These are phyloP conservation scores for Chrysina gloriosa DNA, from an alignment of 2,888 invertebrate species.

Conservation along the genomic window DNA sequence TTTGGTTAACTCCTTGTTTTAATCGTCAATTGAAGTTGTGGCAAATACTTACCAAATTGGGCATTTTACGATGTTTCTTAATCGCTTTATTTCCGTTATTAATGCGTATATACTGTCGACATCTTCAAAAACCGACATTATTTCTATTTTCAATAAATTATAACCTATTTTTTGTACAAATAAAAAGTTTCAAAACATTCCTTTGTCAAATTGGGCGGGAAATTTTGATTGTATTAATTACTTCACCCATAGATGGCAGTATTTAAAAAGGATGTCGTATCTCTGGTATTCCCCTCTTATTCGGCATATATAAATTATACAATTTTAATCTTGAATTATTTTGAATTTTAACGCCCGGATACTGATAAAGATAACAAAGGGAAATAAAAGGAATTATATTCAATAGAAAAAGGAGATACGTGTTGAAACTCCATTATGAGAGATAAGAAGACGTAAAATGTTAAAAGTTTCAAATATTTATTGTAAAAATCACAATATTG, in stretches of 20 bases:
- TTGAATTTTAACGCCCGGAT: too few species aligned
- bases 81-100: conserved; percentile 20
- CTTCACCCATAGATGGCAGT: background rate
- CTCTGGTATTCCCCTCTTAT: too few species aligned
- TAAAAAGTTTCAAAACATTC: background rate
- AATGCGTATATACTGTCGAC: conserved; percentile 12
- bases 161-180: background rate
- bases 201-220: background rate
- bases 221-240: background rate
- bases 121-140: conserved; percentile 21
- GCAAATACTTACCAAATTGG: conserved; percentile 46
- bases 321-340: too few species aligned
- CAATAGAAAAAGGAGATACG: too few species aligned
- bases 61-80: conserved; percentile 45
- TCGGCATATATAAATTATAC: too few species aligned
- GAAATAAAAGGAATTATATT: too few species aligned
- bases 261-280: too few species aligned
- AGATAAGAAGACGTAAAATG: too few species aligned
- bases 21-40: background rate
- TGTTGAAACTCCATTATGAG: too few species aligned
- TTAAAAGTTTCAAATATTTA: too few species aligned
- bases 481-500: too few species aligned
- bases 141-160: background rate
- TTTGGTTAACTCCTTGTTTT: background rate
- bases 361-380: too few species aligned